Base-by-base conservation (phyloP, 1,140 invertebrate species). In the Atta cephalotes region DNA sequence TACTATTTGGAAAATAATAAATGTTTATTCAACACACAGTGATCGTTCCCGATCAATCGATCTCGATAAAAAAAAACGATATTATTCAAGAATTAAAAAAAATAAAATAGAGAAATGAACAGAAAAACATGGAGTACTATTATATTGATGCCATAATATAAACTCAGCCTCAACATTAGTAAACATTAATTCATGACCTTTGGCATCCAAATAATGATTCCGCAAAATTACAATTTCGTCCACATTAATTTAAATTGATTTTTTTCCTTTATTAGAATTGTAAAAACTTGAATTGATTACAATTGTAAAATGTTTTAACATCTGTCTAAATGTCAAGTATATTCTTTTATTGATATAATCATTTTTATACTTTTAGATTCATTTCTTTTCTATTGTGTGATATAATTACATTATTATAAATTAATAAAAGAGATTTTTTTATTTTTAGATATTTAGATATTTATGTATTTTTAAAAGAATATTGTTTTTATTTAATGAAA, bases 1-100 rank as follows among this genome's bases (percentile, higher is more conserved):
- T 86, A n/a, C 81, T 91, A 78, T 92, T 92, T 90, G 62, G 10
- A 85, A 92, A 91, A 92, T 90, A 84, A 62, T 45, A 84, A 9
- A 51, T 49, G 80, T 84, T 82, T 82, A 84, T 84, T 35, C 58
- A 62, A 31, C 58, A 79, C 25, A 65, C 25, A 6, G 65, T 88
- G 81, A 91, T 91, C 85, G 58, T 49, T 35, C 51, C 79, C 65
- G 21, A 90, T 86, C 76, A 68, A 86, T 90, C 89, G 81, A 85
- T 80, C 72, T 4, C 28, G 39, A 51, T 85, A 58, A 35, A 79
- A 63, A 28, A 39, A 18, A 72, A 39, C 51, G 31, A 12, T 51
- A 25, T 53, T 25, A 28, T 39, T 66, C 58, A 25, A 49, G 25
- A 76, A 58, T 28, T 39, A 14, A 63, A 77, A 25, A 86, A 86